Evolutionary conservation across 2,113 vertebrate genomes (phyloP).

Genomic region (Madoqua kirkii): DNA sequence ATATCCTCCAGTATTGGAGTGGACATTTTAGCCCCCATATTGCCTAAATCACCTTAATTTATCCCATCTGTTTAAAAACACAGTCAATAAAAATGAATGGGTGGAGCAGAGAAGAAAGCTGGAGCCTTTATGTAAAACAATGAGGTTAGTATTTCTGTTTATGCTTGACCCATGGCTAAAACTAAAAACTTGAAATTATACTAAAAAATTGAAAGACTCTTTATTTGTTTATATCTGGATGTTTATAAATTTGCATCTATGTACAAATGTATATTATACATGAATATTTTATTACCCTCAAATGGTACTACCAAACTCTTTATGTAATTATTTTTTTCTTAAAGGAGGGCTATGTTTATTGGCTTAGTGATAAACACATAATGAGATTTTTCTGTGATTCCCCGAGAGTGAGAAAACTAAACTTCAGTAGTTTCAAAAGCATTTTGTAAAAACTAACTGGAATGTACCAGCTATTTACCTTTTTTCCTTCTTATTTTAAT

Average conservation of each 20-base stretch:
- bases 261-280: background rate
- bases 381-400: background rate
- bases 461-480: background rate
- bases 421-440: background rate
- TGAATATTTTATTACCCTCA: background rate
- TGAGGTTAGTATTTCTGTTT: background rate
- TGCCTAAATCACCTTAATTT: background rate
- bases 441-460: background rate
- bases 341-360: background rate
- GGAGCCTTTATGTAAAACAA: background rate
- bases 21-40: background rate
- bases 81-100: background rate
- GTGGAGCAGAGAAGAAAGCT: too few species aligned
- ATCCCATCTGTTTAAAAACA: background rate
- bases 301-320: background rate
- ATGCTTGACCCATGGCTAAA: background rate
- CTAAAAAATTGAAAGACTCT: background rate
- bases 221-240: background rate
- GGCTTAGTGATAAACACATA: background rate
- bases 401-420: background rate
- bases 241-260: background rate
- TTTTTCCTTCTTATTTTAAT: background rate
- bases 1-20: background rate
- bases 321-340: background rate
- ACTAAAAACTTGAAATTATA: background rate